Evolutionary conservation across 2,888 invertebrate species (phyloP), one percentile per base, ranked within the genome.

Genomic region (Xanthia togata): DNA sequence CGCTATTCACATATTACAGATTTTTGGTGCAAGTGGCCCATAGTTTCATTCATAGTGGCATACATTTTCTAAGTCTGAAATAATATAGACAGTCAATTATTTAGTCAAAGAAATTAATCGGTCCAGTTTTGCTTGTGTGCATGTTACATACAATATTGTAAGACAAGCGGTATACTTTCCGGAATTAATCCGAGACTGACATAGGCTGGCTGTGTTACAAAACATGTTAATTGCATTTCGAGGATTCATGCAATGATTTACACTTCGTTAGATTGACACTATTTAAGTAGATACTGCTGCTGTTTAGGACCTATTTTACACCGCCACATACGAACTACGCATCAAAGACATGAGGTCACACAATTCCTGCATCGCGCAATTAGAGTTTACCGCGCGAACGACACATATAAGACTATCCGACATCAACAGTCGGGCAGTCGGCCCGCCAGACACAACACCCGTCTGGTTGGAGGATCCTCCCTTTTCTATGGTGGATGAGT

Each of bases 121-220:
- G 64, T 8, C 11, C 41, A 23, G 12, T 8, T 44, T 35, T 26
- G 1, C 17, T 55, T 17, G 26, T 50, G 31, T 8, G 9, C 9
- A 47, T 55, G 2, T 26, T 41, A 60, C 23, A 11, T 38, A 47
- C n/a, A 31, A 53, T 50, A 79, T 55, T 79, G 44, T 31, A 47
- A 5, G 20, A n/a, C 35, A 57, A 72, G 55, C 55, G 1, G 20
- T 70, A 70, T 62, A 74, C 74, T 44, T 74, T 62, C 35, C 50
- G 5, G 26, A 60, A 44, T 41, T 8, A 68, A n/a, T 76, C 53
- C 67, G 6, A 14, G 35, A 26, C 14, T 38, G 3, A 38, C 23
- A 44, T 50, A 65, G 8, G 53, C 70, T 57, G 75, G 75, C 80
- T 75, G 59, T 78, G n/a, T 67, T 62, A 67, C 60, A 80, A 74